These are phyloP conservation scores for Tiliacea aurago DNA, from an alignment of 2,888 invertebrate genomes.

Conservation along the genomic window DNA sequence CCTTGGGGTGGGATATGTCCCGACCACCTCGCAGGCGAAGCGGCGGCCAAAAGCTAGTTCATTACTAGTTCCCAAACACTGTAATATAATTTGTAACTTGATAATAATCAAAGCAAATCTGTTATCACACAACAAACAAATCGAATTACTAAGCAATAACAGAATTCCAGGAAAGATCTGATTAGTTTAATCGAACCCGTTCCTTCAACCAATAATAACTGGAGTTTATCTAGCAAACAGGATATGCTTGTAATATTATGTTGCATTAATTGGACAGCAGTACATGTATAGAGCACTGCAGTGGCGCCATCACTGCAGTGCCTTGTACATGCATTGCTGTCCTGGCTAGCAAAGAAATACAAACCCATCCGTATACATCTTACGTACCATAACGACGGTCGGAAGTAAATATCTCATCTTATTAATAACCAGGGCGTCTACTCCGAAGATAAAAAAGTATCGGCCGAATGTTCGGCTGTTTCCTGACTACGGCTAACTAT, in stretches of 20 bases:
- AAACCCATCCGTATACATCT: too few relatives aligned
- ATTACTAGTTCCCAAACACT: not conserved
- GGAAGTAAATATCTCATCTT: too few relatives aligned
- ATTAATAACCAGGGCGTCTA: too few relatives aligned
- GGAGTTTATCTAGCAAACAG: slow-evolving; percentile 25
- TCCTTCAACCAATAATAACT: slow-evolving; percentile 22
- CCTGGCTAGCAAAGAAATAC: too few relatives aligned
- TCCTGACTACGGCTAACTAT: too few relatives aligned
- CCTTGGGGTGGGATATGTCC: not conserved
- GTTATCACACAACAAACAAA: slow-evolving; percentile 17
- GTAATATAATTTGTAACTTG: not conserved
- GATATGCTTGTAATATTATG: not conserved
- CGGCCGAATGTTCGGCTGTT: too few relatives aligned
- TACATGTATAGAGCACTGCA: too few relatives aligned
- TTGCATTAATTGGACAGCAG: not conserved
- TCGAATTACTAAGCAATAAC: slow-evolving; percentile 10
- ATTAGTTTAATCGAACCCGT: slow-evolving; percentile 4
- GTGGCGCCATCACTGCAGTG: too few relatives aligned
- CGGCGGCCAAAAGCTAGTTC: too few relatives aligned
- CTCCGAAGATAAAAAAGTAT: too few relatives aligned
- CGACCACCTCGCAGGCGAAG: not conserved
- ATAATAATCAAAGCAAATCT: slow-evolving; percentile 25
- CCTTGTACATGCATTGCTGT: too few relatives aligned
- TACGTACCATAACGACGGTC: too few relatives aligned
- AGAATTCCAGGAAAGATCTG: not conserved